Conservation (phyloP, 2,797 vertebrate species). For the Momotus momota region DNA sequence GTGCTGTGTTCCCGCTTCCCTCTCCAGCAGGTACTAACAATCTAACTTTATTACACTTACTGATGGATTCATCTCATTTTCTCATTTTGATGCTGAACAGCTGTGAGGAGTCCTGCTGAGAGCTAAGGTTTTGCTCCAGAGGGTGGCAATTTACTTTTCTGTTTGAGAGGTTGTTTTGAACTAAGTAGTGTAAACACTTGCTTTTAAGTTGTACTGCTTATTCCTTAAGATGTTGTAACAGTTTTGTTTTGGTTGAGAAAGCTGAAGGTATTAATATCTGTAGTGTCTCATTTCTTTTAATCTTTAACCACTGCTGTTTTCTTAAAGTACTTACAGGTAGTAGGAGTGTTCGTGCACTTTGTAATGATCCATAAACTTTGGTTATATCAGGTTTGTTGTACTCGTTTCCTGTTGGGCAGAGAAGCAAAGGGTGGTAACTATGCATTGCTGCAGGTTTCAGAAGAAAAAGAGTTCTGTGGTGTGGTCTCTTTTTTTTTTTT, state of each 20-base stretch:
- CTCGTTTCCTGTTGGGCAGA: slow-evolving; percentile 30
- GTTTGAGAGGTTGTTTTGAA: slow-evolving; percentile 51
- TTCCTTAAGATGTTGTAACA: slow-evolving; percentile 25
- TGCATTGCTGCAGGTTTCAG: neutral
- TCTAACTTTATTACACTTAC: slow-evolving; percentile 19
- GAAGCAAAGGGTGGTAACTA: neutral
- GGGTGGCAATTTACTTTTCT: slow-evolving; percentile 50
- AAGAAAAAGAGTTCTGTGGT: neutral
- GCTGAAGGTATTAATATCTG: neutral
- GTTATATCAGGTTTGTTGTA: neutral
- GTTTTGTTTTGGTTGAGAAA: slow-evolving; percentile 14
- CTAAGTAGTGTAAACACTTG: slow-evolving; percentile 7
- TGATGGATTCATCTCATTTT: slow-evolving; percentile 27
- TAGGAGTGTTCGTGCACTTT: slow-evolving; percentile 38
- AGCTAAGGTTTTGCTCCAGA: slow-evolving; percentile 54
- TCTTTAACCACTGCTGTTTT: slow-evolving; percentile 42
- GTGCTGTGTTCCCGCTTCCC: neutral
- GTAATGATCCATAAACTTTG: slow-evolving; percentile 35
- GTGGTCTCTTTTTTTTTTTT: neutral
- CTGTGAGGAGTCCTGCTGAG: slow-evolving; percentile 57
- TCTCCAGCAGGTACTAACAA: neutral
- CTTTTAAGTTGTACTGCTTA: neutral
- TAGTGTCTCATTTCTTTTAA: slow-evolving; percentile 45
- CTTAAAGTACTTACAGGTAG: neutral
- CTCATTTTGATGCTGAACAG: slow-evolving; percentile 67